Evolutionary conservation across 2,113 vertebrate genomes (phyloP), one percentile per base, ranked within the genome.

Genomic region (Pteruthius melanotis): DNA sequence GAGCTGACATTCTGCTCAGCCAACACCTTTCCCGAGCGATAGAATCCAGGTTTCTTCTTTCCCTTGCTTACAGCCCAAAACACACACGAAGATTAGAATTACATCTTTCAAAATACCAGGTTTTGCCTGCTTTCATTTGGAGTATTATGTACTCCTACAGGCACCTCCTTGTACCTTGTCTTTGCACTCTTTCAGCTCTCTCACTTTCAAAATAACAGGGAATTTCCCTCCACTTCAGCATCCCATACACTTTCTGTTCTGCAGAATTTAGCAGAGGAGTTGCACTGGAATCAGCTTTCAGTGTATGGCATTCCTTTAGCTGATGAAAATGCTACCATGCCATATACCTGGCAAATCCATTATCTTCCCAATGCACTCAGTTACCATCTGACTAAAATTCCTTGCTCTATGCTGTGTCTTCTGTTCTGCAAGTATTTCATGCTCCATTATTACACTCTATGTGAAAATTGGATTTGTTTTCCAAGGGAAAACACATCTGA

Each of bases 11-110:
- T 35, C 81, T 33, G 82, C 74, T 59, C 57, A 10, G 49, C 31
- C 24, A 18, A 18, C 63, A 30, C 54, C 68, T 50, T 47, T 60
- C 26, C 40, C 74, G 33, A 17, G 68, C 0, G 0, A 13, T 19
- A 18, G 6, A 39, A 77, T 24, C 35, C 10, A 42, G 42, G 5
- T 23, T 30, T 71, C 22, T 12, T 45, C 40, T 59, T 45, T 40
- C 27, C 22, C 8, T 49, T 7, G 56, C 9, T 57, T 33, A 17
- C n/a, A 31, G 10, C 30, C 27, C 69, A 28, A 84, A 88, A 33
- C 5, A 3, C 28, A 26, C 5, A 7, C 0, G 0, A n/a, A 50
- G 24, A 35, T 15, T 21, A 10, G 27, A 83, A 39, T 33, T 40
- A 24, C 35, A 15, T 35, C 30, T 37, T 75, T 45, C 44, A 42